phyloP scores from a whole-genome alignment of 2,888 invertebrate genomes.

The Artemia sinica region DNA sequence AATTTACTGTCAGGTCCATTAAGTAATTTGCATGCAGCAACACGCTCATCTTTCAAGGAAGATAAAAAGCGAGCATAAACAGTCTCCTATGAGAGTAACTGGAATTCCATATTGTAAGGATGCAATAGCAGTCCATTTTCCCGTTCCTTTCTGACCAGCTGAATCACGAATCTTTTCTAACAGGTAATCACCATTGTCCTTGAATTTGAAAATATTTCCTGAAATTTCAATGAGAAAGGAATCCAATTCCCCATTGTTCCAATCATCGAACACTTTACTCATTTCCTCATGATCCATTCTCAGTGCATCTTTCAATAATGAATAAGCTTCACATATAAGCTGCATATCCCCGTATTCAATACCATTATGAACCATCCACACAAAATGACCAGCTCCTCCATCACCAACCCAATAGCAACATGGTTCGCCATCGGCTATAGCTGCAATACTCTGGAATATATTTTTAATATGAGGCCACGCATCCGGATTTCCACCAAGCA shows the following conservation, averaged over 20 bases:
- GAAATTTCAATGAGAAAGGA: no score
- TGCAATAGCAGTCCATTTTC: constrained; percentile 92
- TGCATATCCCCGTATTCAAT: constrained; percentile 99
- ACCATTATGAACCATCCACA: constrained; percentile 99
- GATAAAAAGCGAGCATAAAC: constrained; percentile 93
- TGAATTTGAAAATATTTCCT: no score
- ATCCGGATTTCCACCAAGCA: constrained; percentile 86
- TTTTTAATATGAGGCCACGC: constrained; percentile 89
- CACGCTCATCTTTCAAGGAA: constrained; percentile 69
- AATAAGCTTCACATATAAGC: constrained; percentile 91
- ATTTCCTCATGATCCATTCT: no score
- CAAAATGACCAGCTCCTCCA: constrained; percentile 94
- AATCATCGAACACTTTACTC: no score
- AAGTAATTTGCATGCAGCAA: no score
- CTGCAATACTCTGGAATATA: constrained; percentile 83
- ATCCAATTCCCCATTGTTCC: no score
- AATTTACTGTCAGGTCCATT: no score
- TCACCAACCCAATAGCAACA: constrained; percentile 99
- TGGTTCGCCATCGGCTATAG: constrained; percentile 71
- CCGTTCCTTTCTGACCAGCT: no score
- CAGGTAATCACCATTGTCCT: no score
- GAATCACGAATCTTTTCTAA: no score
- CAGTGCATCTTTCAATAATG: no score
- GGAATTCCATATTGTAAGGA: constrained; percentile 91
- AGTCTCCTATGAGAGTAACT: constrained; percentile 93